A percentile compares a stretch with the other conserved stretches of the same genome.
phyloP scores from a whole-genome alignment of 2,888 invertebrate genomes.

The Polymixis lichenea region DNA sequence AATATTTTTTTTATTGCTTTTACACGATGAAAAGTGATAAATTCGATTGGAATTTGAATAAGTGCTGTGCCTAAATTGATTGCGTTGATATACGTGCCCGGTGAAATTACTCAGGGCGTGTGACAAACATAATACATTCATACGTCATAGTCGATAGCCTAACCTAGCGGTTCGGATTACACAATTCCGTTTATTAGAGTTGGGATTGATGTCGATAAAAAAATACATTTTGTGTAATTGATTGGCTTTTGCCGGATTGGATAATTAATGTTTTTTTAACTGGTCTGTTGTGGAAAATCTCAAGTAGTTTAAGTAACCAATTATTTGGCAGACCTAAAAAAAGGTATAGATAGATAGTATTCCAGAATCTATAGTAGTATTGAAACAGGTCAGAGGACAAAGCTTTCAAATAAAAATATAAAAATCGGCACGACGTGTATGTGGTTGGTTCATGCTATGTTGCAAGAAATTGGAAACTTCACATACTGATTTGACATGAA shows the following conservation, averaged over 20 bases:
- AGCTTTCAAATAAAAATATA: background rate
- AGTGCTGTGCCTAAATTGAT: constrained; percentile 62
- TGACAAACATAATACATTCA: constrained; percentile 81
- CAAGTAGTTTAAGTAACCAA: background rate
- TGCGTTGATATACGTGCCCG: constrained; percentile 52
- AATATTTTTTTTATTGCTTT: constrained; percentile 41
- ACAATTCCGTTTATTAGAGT: constrained; percentile 71
- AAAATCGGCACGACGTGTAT: background rate
- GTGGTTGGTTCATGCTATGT: background rate
- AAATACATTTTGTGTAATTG: background rate
- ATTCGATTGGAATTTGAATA: constrained; percentile 60
- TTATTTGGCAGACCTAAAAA: background rate
- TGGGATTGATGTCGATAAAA: constrained; percentile 62
- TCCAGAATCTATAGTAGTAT: background rate
- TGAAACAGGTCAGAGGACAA: background rate
- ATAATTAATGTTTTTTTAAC: background rate
- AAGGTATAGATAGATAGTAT: too few species aligned
- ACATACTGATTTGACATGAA: background rate
- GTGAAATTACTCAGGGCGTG: constrained; percentile 56
- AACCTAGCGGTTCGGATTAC: constrained; percentile 83
- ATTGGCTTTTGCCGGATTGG: background rate
- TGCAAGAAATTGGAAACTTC: background rate
- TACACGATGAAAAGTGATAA: constrained; percentile 49
- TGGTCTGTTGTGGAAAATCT: background rate
- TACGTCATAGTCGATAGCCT: constrained; percentile 77